Evolutionary conservation across 1,140 invertebrate species (phyloP), one percentile per base, ranked within the genome.

Genomic region (Tetragonula clypearis): DNA sequence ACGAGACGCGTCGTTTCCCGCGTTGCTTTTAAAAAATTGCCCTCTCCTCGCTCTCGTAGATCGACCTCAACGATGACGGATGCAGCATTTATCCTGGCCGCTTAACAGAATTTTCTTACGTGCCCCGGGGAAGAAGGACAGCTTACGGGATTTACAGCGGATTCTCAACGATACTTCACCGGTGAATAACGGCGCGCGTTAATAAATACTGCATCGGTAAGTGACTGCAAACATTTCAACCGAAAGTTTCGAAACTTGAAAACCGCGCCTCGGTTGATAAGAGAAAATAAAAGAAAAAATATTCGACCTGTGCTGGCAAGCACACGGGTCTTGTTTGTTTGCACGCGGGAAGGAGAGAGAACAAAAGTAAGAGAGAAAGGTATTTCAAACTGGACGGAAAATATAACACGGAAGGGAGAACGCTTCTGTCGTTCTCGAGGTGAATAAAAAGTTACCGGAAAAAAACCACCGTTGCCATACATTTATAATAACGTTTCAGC

Each of bases 111-210:
- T 88, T 74, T 68, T 53, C 82, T 76, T 55, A 49, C 60, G 30
- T 53, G 73, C 12, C 56, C 3, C 23, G 62, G 35, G 35, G 49
- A 21, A 88, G 78, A 30, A 30, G 30, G 30, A 89, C 79, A 53
- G 19, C 41, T 77, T 6, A 30, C 58, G 58, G 87, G 80, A 89
- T 90, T 69, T 81, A 89, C 77, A 41, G 55, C 21, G 9, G 72
- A 69, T 30, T 81, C 62, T 17, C 83, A 41, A 85, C 81, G 76
- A 87, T 89, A 82, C 66, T 90, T 86, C 79, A 53, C 76, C 82
- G 72, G 49, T 55, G 56, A 66, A 58, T 19, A 66, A 58, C 41
- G 62, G 71, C 23, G 73, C 41, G 53, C 65, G 82, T 87, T 88
- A 87, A 86, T 82, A 69, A 66, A 73, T 80, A 56, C 65, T 23